Evolutionary conservation across 2,797 vertebrate genomes (phyloP), one percentile per base, ranked within the genome.

Genomic region (Chelidonichthys spinosus): DNA sequence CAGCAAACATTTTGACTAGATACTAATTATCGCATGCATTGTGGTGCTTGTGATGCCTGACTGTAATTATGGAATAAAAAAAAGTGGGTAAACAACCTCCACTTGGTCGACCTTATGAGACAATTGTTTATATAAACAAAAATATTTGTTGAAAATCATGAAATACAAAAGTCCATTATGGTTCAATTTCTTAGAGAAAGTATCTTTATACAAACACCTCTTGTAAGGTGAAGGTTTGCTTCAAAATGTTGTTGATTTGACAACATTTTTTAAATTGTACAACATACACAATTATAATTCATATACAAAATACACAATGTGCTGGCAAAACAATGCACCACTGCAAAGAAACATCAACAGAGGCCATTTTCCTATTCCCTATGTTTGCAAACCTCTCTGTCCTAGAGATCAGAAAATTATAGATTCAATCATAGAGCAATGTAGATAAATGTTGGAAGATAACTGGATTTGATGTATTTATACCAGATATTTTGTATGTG

Each of bases 281-380:
- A 25, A 25, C 25, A 25, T 25, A 25, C 25, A 25, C 25, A 25
- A 25, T 25, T 25, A 25, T 25, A 25, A 25, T 25, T 25, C 25
- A 25, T 25, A 25, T 25, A 25, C 25, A 25, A 25, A 25, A 25
- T 49, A 47, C 44, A 55, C 61, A 70, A 14, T 44, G 33, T 43
- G 18, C 25, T 33, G 65, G 47, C 11, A 70, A 68, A 68, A 40
- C 47, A 52, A 53, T 60, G 63, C 9, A 3, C 56, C 69, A 71
- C 14, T 36, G 32, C 14, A 55, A 72, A 72, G 3, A 63, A 47
- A 56, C 52, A 72, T 42, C 44, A 71, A 49, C 74, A 46, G 33
- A 66, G 18, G 33, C 4, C 11, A 25, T 50, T 64, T 39, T 59
- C 10, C 5, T 25, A n/a, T 46, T 55, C 6, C 17, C 39, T 7